Evolutionary conservation across 2,797 vertebrate genomes (phyloP), one percentile per base, ranked within the genome.

Genomic region (Pipistrellus kuhlii): DNA sequence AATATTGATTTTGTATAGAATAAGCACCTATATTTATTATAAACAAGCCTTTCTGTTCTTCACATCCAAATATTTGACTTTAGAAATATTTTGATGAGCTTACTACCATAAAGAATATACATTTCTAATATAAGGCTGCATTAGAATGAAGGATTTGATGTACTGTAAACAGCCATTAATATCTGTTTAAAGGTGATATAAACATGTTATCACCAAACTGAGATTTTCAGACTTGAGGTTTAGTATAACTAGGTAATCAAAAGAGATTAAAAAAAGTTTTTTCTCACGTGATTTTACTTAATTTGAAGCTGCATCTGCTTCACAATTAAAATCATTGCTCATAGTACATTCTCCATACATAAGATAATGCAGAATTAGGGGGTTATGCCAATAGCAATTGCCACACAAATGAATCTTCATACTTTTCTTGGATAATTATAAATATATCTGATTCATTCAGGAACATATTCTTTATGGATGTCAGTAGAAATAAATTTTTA

Each of bases 151-250:
- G 10, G 17, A 14, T 7, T 68, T 76, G 21, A 68, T 18, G 41
- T 82, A 23, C 13, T 59, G 48, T 83, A 71, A 48, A 59, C 2
- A 57, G 75, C 12, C 77, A 51, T 6, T 57, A 23, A 14, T 32
- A 46, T 6, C 0, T 75, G 6, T 41, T 86, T 86, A 51, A 69
- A 88, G 38, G 13, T 55, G 21, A 23, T 55, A 10, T 2, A 55
- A 35, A 51, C 3, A n/a, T 64, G 81, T 77, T 17, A 57, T 23
- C 32, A 20, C 23, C 20, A 81, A 48, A 68, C 2, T 20, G 71
- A 76, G 27, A 55, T 57, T 66, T 95, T 93, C 13, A 93, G 20
- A 85, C 23, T 59, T 92, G 44, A 91, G 13, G 27, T 85, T 88
- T 78, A 18, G 15, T 38, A 57, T 85, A 84, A 35, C 27, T 21